Percentiles rank a stretch among this genome's conserved stretches.
Evolutionary conservation across 1,140 invertebrate genomes (phyloP).

Genomic region (Mylabris phalerata): DNA sequence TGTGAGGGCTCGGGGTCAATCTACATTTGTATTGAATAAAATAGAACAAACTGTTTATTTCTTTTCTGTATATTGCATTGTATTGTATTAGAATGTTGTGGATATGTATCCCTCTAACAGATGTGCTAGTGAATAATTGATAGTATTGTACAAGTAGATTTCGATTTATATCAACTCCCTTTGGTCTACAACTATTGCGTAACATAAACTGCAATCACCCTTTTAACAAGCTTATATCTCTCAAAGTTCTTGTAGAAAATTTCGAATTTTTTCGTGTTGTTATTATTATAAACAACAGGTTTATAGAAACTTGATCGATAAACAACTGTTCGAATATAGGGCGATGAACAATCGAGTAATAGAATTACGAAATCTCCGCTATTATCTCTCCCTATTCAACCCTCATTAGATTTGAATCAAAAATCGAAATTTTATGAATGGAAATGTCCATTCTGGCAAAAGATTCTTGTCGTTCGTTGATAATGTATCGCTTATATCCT

Average conservation of each 20-base stretch:
- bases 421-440: conserved; percentile 13
- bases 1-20: conserved; percentile 13
- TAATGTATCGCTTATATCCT: conserved; percentile 25
- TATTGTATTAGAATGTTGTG: conserved; percentile 19
- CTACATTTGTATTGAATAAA: conserved; percentile 19
- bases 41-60: conserved; percentile 24
- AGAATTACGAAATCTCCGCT: conserved; percentile 25
- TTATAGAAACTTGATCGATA: too few species aligned
- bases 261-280: too few species aligned
- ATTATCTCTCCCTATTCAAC: conserved; percentile 20
- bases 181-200: too few species aligned
- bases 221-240: background rate
- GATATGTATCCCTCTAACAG: conserved; percentile 28
- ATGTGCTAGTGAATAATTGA: conserved; percentile 34
- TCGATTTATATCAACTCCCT: conserved; percentile 27
- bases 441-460: conserved; percentile 14
- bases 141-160: conserved; percentile 26
- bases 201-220: conserved; percentile 7
- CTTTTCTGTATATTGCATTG: conserved; percentile 4
- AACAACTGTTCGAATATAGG: conserved; percentile 10
- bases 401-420: conserved; percentile 25
- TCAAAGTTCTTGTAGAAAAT: too few species aligned
- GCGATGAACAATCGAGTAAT: conserved; percentile 13
- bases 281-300: too few species aligned
- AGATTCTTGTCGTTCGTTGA: conserved; percentile 17